Evolutionary conservation across 2,113 vertebrate species (phyloP).

Genomic region (Galeopterus variegatus): DNA sequence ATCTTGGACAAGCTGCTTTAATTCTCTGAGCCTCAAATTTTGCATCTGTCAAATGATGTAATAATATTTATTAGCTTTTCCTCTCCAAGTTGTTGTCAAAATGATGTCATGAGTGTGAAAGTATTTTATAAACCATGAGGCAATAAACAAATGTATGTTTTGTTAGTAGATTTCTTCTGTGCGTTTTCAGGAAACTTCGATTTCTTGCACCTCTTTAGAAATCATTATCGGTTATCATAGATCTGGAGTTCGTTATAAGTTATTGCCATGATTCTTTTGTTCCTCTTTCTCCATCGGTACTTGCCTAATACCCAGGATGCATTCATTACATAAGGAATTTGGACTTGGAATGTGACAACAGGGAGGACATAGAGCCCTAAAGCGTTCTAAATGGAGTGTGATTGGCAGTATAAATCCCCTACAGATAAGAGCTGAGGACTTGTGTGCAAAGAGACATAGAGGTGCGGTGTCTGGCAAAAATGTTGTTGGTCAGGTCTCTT

Average conservation of each 20-base stretch:
- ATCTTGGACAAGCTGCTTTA: conserved; percentile 29
- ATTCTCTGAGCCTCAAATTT: conserved; percentile 50
- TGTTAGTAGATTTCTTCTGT: conserved; percentile 39
- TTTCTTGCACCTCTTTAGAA: conserved; percentile 54
- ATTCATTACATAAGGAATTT: conserved; percentile 29
- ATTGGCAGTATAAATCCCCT: not conserved
- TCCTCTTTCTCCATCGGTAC: conserved; percentile 24
- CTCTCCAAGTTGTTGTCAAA: conserved; percentile 48
- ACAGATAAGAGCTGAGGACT: not conserved
- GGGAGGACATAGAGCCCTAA: conserved; percentile 53
- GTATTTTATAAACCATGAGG: conserved; percentile 51
- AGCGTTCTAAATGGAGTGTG: not conserved
- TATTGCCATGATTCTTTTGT: conserved; percentile 45
- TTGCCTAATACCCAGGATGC: not conserved
- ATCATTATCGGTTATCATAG: not conserved
- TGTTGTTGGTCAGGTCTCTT: not conserved
- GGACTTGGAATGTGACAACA: not conserved
- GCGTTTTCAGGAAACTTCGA: conserved; percentile 60
- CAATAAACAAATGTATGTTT: conserved; percentile 37
- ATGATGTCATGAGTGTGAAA: conserved; percentile 44
- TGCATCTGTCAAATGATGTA: conserved; percentile 8
- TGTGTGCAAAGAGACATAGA: not conserved
- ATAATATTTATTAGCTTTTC: not conserved
- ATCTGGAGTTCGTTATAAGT: conserved; percentile 40
- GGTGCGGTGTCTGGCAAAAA: not conserved